phyloP scores from a whole-genome alignment of 2,888 invertebrate genomes.

The Margaritifera margaritifera region DNA sequence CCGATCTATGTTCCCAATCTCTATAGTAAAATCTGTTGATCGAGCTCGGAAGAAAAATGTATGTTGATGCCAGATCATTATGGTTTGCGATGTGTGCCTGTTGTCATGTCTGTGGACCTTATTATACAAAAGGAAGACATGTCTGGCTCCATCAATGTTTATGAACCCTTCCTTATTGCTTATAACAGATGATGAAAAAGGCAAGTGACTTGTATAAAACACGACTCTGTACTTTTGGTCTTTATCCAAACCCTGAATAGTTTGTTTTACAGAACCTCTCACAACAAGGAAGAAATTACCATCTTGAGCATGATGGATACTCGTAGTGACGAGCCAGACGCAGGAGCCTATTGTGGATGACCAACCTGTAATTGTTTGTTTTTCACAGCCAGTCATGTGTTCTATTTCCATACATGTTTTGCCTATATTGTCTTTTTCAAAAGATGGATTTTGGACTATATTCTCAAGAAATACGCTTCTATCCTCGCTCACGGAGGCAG shows the following conservation, averaged over 20 bases:
- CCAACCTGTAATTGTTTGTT: too few species aligned
- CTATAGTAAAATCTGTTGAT: neutral
- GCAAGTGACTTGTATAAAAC: slow-evolving; percentile 22
- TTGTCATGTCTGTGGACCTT: too few species aligned
- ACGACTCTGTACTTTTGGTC: slow-evolving; percentile 8
- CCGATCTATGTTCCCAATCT: slow-evolving; percentile 9
- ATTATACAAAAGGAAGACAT: too few species aligned
- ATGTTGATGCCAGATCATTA: slow-evolving; percentile 27
- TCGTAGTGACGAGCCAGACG: too few species aligned
- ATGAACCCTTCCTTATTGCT: slow-evolving; percentile 16
- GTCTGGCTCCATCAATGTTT: slow-evolving; percentile 1
- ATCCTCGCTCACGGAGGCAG: slow-evolving; percentile 13
- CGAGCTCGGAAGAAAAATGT: slow-evolving; percentile 12
- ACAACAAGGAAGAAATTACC: slow-evolving; percentile 9
- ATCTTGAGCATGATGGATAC: slow-evolving; percentile 4
- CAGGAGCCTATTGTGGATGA: too few species aligned
- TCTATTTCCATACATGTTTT: slow-evolving; percentile 1
- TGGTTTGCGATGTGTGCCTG: too few species aligned
- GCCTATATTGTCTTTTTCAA: slow-evolving; percentile 8
- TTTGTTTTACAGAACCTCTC: slow-evolving; percentile 10
- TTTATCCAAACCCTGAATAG: neutral
- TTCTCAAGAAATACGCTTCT: slow-evolving; percentile 10
- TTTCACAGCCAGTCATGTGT: neutral
- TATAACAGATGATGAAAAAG: slow-evolving; percentile 4
- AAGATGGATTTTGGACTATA: slow-evolving; percentile 17